phyloP scores from a whole-genome alignment of 2,113 vertebrate species.

The Thamnaconus septentrionalis region DNA sequence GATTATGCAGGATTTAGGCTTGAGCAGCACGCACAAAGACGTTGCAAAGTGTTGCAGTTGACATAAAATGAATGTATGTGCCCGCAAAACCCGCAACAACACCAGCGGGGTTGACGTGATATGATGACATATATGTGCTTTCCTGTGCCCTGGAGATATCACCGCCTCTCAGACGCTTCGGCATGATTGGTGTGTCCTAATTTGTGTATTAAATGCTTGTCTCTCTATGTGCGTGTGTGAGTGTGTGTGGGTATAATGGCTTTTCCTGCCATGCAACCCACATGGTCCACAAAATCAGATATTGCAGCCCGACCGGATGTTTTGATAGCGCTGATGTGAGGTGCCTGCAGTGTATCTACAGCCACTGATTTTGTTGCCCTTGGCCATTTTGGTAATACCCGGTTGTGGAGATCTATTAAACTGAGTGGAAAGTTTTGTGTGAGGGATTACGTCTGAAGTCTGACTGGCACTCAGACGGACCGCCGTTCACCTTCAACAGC shows the following conservation, averaged over 20 bases:
- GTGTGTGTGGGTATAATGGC: background rate
- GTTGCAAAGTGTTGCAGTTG: conserved; percentile 2
- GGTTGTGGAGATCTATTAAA: conserved; percentile 24
- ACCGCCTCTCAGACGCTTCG: conserved; percentile 11
- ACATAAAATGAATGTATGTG: conserved; percentile 6
- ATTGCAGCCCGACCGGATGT: conserved; percentile 1
- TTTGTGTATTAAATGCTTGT: conserved; percentile 9
- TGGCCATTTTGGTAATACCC: conserved; percentile 17
- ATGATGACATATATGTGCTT: conserved; percentile 33
- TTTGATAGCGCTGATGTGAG: conserved; percentile 36
- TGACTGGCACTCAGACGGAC: too few species aligned
- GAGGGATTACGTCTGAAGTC: background rate
- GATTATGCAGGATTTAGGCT: conserved; percentile 52
- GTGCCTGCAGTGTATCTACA: conserved; percentile 21
- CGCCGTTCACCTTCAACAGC: too few species aligned
- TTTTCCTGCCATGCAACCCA: background rate
- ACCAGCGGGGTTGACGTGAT: conserved; percentile 35
- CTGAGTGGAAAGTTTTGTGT: conserved; percentile 15
- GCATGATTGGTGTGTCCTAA: conserved; percentile 8
- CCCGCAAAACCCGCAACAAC: too few species aligned
- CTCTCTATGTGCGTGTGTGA: conserved; percentile 4
- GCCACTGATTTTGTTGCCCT: conserved; percentile 12
- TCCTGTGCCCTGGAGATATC: conserved; percentile 29
- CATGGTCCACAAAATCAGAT: conserved; percentile 51
- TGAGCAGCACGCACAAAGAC: conserved; percentile 8